Conservation (phyloP, 2,113 vertebrate species). For the Albula goreensis region DNA sequence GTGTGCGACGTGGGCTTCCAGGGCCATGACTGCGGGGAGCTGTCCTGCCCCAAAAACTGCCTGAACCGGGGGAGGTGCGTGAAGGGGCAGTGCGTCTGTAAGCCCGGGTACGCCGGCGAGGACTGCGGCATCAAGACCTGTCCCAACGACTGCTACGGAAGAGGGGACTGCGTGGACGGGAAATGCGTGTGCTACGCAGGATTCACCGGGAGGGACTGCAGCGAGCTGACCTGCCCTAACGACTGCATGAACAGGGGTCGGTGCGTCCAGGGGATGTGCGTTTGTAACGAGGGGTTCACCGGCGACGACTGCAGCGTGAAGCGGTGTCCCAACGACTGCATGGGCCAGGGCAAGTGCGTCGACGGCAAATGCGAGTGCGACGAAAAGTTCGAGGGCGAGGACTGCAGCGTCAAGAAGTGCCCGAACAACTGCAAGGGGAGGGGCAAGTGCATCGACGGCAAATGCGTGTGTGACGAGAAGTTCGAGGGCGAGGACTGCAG, state of each 20-base stretch:
- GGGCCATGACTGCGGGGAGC: conserved; percentile 78
- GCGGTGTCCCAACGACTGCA: conserved; percentile 76
- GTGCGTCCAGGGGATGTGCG: conserved; percentile 76
- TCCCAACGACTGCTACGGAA: conserved; percentile 74
- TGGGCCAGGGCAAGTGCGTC: conserved; percentile 63
- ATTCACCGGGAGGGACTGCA: conserved; percentile 73
- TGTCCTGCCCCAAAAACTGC: conserved; percentile 79
- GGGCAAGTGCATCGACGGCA: conserved; percentile 71
- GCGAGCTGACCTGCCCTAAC: conserved; percentile 69
- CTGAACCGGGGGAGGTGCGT: conserved; percentile 76
- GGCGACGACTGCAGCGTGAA: conserved; percentile 78
- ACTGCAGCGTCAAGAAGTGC: conserved; percentile 81
- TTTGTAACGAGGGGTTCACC: conserved; percentile 80
- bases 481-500: conserved; percentile 78
- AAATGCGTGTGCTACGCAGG: conserved; percentile 78
- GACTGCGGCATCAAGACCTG: conserved; percentile 81
- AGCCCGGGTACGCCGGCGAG: conserved; percentile 74
- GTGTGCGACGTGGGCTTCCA: conserved; percentile 75
- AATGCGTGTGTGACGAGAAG: conserved; percentile 74
- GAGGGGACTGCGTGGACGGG: conserved; percentile 74
- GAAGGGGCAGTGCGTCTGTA: conserved; percentile 81
- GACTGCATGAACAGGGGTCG: conserved; percentile 72
- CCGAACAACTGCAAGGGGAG: conserved; percentile 69
- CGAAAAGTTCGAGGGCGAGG: conserved; percentile 67
- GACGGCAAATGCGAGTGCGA: conserved; percentile 69